Base-by-base conservation (phyloP, 1,140 invertebrate genomes). In the Trachymyrmex cornetzi region DNA sequence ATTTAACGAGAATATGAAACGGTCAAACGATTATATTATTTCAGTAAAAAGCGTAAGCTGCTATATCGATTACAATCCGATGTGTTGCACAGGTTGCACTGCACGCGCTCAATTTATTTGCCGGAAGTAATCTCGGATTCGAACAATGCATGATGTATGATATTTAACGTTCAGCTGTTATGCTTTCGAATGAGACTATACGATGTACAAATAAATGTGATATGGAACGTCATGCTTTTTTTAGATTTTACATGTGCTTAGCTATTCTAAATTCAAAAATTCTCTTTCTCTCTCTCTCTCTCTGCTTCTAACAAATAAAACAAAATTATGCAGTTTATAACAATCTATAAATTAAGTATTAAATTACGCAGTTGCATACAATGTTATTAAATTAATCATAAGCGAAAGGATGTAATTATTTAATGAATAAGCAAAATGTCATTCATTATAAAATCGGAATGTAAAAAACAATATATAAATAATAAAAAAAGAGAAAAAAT, bases 151-250 rank as follows among this genome's bases (percentile, higher is more conserved):
- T 48, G 30, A n/a, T 44, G 16, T 53, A 14, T 38, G 27, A 81
- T 57, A 71, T 48, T 72, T 64, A 67, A 80, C 12, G 7, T 55
- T 19, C 48, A 57, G 22, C 14, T 9, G 48, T 63, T 55, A 34
- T 67, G 30, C 4, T 69, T 48, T 38, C 14, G 22, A 38, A 38
- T 38, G 6, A 27, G 4, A 61, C 0, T 3, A 19, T 30, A 16
- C 11, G 30, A 22, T 74, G 16, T 66, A 89, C 79, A 86, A 88
- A 89, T 85, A 89, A 81, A 74, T 67, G n/a, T n/a, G 74, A 85
- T 85, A 72, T 38, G 55, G 79, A 64, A 88, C 48, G 22, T 57
- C 55, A 66, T 30, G 53, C 53, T 85, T 89, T 79, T 72, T 67
- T 34, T 3, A 3, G 2, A 24, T n/a, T 19, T 71, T 44, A 16